Percentiles rank a stretch among this genome's conserved stretches.
phyloP scores from a whole-genome alignment of 2,888 invertebrate genomes.

The Ennomos fuscantarius region DNA sequence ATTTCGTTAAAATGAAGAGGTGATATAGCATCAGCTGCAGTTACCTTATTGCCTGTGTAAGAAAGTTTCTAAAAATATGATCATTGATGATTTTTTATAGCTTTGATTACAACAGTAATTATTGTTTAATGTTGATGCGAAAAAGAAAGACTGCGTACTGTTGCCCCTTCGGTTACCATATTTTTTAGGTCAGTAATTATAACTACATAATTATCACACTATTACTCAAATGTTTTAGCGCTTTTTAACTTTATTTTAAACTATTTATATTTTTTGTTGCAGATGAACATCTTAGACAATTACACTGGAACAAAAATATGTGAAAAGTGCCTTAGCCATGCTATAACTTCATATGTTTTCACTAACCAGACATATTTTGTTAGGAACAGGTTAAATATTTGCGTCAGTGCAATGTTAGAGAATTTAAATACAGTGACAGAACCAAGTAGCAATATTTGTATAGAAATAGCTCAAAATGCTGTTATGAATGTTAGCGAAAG shows the following conservation, averaged over 20 bases:
- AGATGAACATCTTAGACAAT: constrained; percentile 62
- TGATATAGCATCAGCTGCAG: no score
- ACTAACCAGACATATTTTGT: constrained; percentile 59
- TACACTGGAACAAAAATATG: constrained; percentile 74
- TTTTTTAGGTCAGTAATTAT: no score
- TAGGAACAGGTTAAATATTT: constrained; percentile 62
- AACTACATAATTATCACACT: no score
- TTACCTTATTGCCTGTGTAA: no score
- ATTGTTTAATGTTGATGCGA: no score
- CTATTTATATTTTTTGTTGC: constrained; percentile 61
- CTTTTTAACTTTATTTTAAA: constrained; percentile 26
- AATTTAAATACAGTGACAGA: constrained; percentile 49
- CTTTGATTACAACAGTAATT: no score
- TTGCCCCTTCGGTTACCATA: no score
- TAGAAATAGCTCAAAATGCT: constrained; percentile 63
- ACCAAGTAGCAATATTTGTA: constrained; percentile 57
- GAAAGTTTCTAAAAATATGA: no score
- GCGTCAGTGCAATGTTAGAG: constrained; percentile 62
- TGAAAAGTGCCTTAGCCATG: constrained; percentile 67
- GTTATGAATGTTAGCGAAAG: constrained; percentile 58
- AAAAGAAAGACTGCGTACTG: no score
- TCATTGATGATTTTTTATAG: no score
- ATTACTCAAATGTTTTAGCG: constrained; percentile 1
- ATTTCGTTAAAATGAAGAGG: no score
- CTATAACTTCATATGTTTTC: constrained; percentile 68